Percentiles rank a stretch among this genome's conserved stretches.
phyloP scores from a whole-genome alignment of 2,113 vertebrate genomes.

The Tor tambroides region DNA sequence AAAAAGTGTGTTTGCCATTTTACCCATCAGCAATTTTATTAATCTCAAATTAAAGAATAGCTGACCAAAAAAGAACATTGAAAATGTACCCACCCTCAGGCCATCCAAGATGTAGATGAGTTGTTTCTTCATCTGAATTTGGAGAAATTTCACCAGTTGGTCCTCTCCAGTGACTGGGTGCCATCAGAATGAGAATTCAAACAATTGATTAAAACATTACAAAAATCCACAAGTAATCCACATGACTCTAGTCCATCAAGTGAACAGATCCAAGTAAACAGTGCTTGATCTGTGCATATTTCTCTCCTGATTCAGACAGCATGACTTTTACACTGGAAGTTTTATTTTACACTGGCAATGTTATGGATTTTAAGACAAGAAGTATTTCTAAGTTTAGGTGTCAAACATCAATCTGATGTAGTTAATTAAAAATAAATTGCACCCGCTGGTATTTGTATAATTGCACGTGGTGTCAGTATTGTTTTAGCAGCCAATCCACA shows the following conservation, averaged over 20 bases:
- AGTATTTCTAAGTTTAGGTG: neutral
- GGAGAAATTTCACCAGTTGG: neutral
- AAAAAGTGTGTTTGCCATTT: conserved; percentile 77
- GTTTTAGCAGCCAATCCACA: neutral
- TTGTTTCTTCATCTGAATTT: neutral
- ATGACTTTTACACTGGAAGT: neutral
- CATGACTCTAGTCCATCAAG: neutral
- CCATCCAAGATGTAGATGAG: neutral
- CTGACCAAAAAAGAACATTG: neutral
- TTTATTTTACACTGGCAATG: neutral
- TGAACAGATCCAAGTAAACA: neutral
- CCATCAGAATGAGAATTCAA: no score
- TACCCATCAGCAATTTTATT: neutral
- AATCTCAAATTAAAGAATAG: neutral
- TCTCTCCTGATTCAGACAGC: neutral
- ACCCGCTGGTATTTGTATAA: neutral
- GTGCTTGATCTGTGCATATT: neutral
- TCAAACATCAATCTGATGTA: neutral
- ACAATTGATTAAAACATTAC: neutral
- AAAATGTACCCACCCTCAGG: neutral
- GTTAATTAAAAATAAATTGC: neutral
- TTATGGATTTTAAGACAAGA: neutral
- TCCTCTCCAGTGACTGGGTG: neutral
- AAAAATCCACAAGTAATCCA: neutral
- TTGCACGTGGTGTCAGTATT: neutral